phyloP scores from a whole-genome alignment of 2,888 invertebrate species.

The Polydrusus tereticollis region DNA sequence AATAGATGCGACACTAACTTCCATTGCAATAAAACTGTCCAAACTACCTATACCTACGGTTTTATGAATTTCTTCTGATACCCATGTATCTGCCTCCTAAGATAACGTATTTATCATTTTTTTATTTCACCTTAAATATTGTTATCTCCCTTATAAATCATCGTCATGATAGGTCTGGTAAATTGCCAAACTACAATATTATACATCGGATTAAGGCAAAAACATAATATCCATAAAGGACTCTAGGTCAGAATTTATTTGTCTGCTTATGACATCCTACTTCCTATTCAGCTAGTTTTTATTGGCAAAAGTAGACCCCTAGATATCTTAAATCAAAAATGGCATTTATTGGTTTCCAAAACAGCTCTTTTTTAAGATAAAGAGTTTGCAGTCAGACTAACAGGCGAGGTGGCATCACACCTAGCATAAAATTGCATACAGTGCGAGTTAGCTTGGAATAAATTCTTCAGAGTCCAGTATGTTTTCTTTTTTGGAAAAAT shows the following conservation, averaged over 20 bases:
- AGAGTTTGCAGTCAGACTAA: too few relatives aligned
- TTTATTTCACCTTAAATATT: background rate
- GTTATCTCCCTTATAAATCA: background rate
- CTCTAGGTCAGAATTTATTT: background rate
- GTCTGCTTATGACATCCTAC: background rate
- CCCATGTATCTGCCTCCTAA: background rate
- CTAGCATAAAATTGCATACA: too few relatives aligned
- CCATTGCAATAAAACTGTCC: too few relatives aligned
- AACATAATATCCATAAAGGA: conserved; percentile 1
- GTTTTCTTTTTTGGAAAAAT: too few relatives aligned
- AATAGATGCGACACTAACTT: too few relatives aligned
- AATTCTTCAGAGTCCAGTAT: too few relatives aligned
- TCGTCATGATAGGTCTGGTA: background rate
- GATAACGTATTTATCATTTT: background rate
- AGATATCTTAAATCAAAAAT: background rate
- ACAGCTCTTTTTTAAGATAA: background rate
- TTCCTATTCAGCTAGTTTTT: conserved; percentile 11
- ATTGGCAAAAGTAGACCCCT: background rate
- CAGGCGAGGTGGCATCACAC: too few relatives aligned
- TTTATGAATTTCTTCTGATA: too few relatives aligned
- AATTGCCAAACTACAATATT: conserved; percentile 4
- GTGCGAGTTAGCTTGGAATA: too few relatives aligned
- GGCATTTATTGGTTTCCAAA: background rate
- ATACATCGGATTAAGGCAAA: background rate
- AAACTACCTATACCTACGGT: too few relatives aligned